Percentiles rank a stretch among this genome's conserved stretches.
phyloP scores from a whole-genome alignment of 2,113 vertebrate genomes.

The Procavia capensis region DNA sequence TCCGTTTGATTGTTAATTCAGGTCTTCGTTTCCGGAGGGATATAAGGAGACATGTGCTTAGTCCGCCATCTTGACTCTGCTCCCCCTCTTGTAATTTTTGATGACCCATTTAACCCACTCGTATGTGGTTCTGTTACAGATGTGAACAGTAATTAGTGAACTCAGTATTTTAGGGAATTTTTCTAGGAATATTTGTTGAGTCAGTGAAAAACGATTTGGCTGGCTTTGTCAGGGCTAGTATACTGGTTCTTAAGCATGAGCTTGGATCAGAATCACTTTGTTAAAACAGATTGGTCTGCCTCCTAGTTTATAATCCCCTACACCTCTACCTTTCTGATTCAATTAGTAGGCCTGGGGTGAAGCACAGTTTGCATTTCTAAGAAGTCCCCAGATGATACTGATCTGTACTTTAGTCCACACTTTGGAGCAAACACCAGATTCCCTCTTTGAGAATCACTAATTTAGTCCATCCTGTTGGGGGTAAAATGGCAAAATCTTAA shows the following conservation, averaged over 20 bases:
- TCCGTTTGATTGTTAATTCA: no score
- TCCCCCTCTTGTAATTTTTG: neutral
- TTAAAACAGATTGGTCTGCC: neutral
- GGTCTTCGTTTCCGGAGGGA: no score
- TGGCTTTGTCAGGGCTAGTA: neutral
- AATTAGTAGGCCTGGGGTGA: neutral
- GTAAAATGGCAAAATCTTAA: neutral
- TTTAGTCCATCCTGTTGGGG: neutral
- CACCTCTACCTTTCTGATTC: neutral
- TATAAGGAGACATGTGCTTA: no score
- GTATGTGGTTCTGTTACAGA: neutral
- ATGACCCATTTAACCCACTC: neutral
- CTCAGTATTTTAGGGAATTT: neutral
- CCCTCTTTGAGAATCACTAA: neutral
- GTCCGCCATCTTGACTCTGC: no score
- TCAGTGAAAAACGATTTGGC: neutral
- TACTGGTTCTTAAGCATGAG: neutral
- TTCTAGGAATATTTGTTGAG: neutral
- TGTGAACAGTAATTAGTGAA: slow-evolving; percentile 7
- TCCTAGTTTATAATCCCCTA: neutral
- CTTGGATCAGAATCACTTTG: neutral
- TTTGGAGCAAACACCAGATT: neutral
- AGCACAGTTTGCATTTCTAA: neutral
- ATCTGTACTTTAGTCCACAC: neutral
- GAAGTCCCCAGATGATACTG: neutral